phyloP scores from a whole-genome alignment of 23 tunicate genomes.

The Trididemnum nubilum region DNA sequence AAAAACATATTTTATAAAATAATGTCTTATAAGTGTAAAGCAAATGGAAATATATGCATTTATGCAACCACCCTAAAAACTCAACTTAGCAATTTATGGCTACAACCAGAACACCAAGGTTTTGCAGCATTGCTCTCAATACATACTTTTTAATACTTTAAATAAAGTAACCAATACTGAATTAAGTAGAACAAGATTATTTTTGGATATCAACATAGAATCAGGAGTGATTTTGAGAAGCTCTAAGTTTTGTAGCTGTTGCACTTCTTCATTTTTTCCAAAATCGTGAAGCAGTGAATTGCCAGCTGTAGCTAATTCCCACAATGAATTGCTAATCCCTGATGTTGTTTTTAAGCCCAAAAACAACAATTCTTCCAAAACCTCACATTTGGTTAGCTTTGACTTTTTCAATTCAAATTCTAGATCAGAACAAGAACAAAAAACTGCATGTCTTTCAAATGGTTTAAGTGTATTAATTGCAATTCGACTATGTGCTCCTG shows the following conservation, averaged over 20 bases:
- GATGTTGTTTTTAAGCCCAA: neutral
- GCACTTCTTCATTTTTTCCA: neutral
- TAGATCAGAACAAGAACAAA: neutral
- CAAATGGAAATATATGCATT: too few relatives aligned
- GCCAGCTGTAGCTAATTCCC: conserved; percentile 8
- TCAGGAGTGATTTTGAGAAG: neutral
- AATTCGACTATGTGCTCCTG: conserved; percentile 17
- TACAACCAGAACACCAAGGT: too few relatives aligned
- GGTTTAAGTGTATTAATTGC: neutral
- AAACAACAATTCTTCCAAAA: conserved; percentile 25
- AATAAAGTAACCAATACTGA: conserved; percentile 10
- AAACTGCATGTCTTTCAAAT: neutral
- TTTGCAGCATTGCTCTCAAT: neutral
- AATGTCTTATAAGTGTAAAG: neutral
- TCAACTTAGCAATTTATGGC: too few relatives aligned
- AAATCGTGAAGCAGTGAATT: neutral
- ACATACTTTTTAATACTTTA: neutral
- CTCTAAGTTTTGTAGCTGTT: too few relatives aligned
- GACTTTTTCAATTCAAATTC: neutral
- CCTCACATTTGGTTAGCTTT: conserved; percentile 14
- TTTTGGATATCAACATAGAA: neutral
- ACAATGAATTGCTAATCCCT: neutral
- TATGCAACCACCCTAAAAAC: too few relatives aligned
- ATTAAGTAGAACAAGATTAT: conserved; percentile 1
- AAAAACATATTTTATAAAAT: neutral